Evolutionary conservation across 2,113 vertebrate species (phyloP).

Genomic region (Picathartes gymnocephalus): DNA sequence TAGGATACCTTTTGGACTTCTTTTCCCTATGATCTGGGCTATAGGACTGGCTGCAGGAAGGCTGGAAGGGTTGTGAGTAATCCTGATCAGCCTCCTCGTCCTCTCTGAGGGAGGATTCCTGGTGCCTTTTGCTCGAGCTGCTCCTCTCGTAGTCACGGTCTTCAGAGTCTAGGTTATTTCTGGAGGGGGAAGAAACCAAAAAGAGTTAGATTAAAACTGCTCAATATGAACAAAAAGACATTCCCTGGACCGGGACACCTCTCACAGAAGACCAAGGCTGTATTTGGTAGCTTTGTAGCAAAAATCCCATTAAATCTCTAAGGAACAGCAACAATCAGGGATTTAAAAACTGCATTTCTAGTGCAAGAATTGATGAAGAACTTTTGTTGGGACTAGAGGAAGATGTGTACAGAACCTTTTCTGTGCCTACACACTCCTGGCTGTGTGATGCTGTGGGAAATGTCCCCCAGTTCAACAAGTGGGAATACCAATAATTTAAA

Average conservation of each 20-base stretch:
- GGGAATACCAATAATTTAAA: background rate
- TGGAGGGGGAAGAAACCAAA: background rate
- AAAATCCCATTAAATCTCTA: background rate
- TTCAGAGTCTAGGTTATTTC: conserved; percentile 67
- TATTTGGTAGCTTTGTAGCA: background rate
- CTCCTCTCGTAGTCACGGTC: conserved; percentile 71
- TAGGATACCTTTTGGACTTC: conserved; percentile 61
- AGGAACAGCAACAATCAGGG: background rate
- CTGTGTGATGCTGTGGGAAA: background rate
- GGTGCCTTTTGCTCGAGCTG: conserved; percentile 69
- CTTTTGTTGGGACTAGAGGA: background rate
- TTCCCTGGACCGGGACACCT: background rate
- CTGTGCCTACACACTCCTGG: background rate
- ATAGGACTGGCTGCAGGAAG: conserved; percentile 63
- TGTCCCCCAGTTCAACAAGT: background rate
- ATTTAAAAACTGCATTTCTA: background rate
- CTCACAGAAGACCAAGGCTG: background rate
- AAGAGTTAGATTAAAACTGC: background rate
- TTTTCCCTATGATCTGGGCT: conserved; percentile 69
- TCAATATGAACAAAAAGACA: background rate
- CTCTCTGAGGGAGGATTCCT: conserved; percentile 75
- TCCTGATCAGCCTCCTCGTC: conserved; percentile 70
- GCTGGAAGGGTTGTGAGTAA: conserved; percentile 75
- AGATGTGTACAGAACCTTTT: background rate
- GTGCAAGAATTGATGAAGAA: background rate